Conservation (phyloP, 1,140 invertebrate genomes). For the Gonioctena quinquepunctata region DNA sequence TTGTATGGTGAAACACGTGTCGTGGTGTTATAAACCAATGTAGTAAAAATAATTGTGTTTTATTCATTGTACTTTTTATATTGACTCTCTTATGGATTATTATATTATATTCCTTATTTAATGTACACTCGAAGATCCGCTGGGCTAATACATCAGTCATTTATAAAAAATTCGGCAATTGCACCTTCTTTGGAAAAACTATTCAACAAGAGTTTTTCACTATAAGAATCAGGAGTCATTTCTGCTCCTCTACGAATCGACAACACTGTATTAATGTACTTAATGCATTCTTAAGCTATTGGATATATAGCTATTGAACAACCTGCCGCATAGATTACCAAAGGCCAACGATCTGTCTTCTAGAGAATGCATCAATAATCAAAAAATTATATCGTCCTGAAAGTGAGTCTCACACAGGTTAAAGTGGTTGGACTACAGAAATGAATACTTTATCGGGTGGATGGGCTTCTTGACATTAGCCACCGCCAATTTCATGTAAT, state of each 20-base stretch:
- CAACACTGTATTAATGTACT: slow-evolving; percentile 6
- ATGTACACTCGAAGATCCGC: no score
- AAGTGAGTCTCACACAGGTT: neutral
- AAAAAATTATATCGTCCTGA: slow-evolving; percentile 2
- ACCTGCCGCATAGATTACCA: slow-evolving; percentile 12
- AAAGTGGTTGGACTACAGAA: neutral
- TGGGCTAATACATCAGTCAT: no score
- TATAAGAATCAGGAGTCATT: neutral
- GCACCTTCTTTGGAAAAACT: neutral
- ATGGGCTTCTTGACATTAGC: no score
- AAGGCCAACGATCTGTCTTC: neutral
- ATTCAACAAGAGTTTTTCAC: neutral
- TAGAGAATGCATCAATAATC: neutral
- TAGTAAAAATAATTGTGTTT: neutral
- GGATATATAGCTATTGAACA: slow-evolving; percentile 7
- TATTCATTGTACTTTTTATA: no score
- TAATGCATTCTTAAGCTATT: slow-evolving; percentile 16
- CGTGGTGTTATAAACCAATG: no score
- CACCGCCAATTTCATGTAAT: no score
- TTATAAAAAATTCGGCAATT: no score
- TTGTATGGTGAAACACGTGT: no score
- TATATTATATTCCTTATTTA: neutral
- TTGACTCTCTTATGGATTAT: neutral
- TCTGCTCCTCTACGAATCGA: neutral
- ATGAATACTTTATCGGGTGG: no score